Evolutionary conservation across 2,888 invertebrate species (phyloP).

Genomic region (Oxytorus armatus): DNA sequence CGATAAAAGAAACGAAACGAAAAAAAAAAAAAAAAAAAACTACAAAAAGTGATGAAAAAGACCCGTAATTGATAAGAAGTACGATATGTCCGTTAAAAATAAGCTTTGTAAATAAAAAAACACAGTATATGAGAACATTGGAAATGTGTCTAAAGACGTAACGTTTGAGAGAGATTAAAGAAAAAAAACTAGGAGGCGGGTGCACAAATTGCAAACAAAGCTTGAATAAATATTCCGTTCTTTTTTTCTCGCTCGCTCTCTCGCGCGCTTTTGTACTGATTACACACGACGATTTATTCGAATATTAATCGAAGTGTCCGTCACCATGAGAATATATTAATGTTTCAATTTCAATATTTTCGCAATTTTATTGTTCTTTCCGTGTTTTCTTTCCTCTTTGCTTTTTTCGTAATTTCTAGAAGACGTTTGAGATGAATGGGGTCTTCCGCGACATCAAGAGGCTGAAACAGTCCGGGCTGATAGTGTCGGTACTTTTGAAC

Average conservation of each 20-base stretch:
- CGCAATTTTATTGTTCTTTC: conserved; percentile 19
- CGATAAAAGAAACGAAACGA: conserved; percentile 14
- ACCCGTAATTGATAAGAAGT: conserved; percentile 17
- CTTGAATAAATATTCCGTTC: conserved; percentile 21
- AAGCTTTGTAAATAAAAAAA: conserved; percentile 54
- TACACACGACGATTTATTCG: conserved; percentile 51
- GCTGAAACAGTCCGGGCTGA: conserved; percentile 69
- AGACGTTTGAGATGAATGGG: conserved; percentile 65
- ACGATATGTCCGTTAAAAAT: conserved; percentile 41
- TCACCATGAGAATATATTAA: conserved; percentile 40
- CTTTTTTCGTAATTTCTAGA: conserved; percentile 51
- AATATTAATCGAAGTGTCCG: conserved; percentile 46
- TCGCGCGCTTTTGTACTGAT: conserved; percentile 69
- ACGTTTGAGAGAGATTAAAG: conserved; percentile 23
- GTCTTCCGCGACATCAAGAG: conserved; percentile 64
- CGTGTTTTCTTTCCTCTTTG: conserved; percentile 25
- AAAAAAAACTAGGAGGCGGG: conserved; percentile 2
- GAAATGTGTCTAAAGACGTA: conserved; percentile 33
- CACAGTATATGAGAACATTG: conserved; percentile 51
- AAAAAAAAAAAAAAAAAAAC: neutral
- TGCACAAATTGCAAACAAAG: conserved; percentile 25
- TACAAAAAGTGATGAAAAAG: neutral
- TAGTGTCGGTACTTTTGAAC: conserved; percentile 60
- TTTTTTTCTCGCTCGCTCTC: conserved; percentile 7
- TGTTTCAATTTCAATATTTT: conserved; percentile 36